Conservation (phyloP, 2,113 vertebrate species). For the Penelope pileata region DNA sequence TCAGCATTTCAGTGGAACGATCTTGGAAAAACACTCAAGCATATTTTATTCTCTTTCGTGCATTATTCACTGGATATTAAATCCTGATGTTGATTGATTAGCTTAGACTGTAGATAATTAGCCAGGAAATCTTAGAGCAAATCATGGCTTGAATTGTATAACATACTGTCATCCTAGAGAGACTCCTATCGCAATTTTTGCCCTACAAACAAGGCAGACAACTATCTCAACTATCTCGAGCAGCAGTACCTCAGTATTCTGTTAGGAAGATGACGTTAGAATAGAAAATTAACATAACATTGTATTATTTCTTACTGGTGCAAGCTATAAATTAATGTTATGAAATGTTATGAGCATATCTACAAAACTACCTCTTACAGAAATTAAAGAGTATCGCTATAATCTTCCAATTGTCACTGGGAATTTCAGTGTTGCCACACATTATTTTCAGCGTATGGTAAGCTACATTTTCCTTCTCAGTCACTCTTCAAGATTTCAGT, state of each 20-base stretch:
- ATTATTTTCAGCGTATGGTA: slow-evolving; percentile 26
- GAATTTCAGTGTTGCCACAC: slow-evolving; percentile 70
- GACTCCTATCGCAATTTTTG: slow-evolving; percentile 45
- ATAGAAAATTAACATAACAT: slow-evolving; percentile 65
- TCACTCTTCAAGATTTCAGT: slow-evolving; percentile 21
- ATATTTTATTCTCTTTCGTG: not conserved
- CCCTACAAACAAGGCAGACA: slow-evolving; percentile 26
- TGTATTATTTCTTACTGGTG: slow-evolving; percentile 58
- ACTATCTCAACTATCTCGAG: not conserved
- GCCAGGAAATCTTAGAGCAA: slow-evolving; percentile 41
- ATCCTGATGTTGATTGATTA: slow-evolving; percentile 32
- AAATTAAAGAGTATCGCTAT: slow-evolving; percentile 67
- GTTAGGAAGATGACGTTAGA: slow-evolving; percentile 23
- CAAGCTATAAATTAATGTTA: slow-evolving; percentile 71
- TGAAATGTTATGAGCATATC: slow-evolving; percentile 72
- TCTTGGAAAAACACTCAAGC: not conserved
- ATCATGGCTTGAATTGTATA: not conserved
- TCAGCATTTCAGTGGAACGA: not conserved
- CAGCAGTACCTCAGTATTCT: slow-evolving; percentile 32
- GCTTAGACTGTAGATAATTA: slow-evolving; percentile 35
- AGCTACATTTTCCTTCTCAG: slow-evolving; percentile 48
- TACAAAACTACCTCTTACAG: slow-evolving; percentile 68
- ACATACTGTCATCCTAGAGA: not conserved
- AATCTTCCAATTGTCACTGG: slow-evolving; percentile 69
- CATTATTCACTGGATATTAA: not conserved